These are phyloP conservation scores for Thamnophis sirtalis DNA, from an alignment of 2,113 vertebrate species.

Conservation along the genomic window DNA sequence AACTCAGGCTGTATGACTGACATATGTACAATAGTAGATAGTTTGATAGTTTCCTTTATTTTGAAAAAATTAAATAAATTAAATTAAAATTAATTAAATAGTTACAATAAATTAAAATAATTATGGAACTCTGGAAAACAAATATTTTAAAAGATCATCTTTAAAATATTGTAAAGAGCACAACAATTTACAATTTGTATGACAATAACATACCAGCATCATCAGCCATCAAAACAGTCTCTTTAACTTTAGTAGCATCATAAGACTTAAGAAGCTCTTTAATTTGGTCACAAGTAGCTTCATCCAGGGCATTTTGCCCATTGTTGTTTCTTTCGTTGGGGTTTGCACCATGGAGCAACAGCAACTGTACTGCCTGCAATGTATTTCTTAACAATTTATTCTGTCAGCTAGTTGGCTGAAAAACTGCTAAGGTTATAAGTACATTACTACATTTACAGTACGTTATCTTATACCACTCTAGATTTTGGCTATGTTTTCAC, in stretches of 20 bases:
- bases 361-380: constrained; percentile 70
- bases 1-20: background rate
- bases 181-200: constrained; percentile 1
- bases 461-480: background rate
- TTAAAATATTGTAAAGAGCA: background rate
- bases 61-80: background rate
- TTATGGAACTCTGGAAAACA: background rate
- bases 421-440: background rate
- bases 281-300: constrained; percentile 64
- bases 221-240: background rate
- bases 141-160: background rate
- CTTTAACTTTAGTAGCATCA: background rate
- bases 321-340: constrained; percentile 57
- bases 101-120: background rate
- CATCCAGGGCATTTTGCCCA: constrained; percentile 69
- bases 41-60: background rate
- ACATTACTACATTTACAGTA: background rate
- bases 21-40: background rate
- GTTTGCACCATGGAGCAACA: constrained; percentile 77
- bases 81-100: background rate
- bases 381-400: constrained; percentile 38
- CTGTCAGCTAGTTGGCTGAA: constrained; percentile 4
- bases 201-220: constrained; percentile 49
- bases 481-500: background rate
- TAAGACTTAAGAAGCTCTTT: constrained; percentile 70